phyloP scores from a whole-genome alignment of 2,797 vertebrate species.

The Iguana delicatissima region DNA sequence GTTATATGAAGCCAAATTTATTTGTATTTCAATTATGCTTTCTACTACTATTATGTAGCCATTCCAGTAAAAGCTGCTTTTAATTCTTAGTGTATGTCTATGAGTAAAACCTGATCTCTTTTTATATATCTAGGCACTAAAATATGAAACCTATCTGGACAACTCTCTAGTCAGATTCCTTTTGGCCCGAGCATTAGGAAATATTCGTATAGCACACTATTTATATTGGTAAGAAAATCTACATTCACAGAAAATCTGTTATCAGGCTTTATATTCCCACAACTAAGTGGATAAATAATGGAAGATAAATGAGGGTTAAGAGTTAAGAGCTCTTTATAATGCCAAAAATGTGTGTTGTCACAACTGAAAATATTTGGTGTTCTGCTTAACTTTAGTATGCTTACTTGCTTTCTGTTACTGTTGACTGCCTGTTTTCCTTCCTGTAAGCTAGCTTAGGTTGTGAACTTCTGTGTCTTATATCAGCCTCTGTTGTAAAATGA shows the following conservation, averaged over 20 bases:
- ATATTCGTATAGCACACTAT: slow-evolving; percentile 91
- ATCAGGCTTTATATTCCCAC: not conserved
- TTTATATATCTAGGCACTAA: slow-evolving; percentile 87
- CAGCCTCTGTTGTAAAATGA: not conserved
- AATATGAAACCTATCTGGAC: slow-evolving; percentile 94
- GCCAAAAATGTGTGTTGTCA: not conserved
- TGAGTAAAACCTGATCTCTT: slow-evolving; percentile 20
- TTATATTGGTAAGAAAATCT: slow-evolving; percentile 91
- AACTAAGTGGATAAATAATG: not conserved
- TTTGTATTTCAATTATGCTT: not conserved
- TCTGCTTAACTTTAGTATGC: not conserved
- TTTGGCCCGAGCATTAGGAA: slow-evolving; percentile 91
- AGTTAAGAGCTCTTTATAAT: not conserved
- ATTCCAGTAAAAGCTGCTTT: not conserved
- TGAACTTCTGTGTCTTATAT: not conserved
- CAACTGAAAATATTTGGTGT: not conserved
- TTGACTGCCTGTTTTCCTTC: not conserved
- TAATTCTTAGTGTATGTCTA: slow-evolving; percentile 25
- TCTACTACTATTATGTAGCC: not conserved
- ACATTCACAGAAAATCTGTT: not conserved
- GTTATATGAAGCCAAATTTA: not conserved
- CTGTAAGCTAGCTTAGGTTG: not conserved
- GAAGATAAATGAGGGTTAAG: not conserved
- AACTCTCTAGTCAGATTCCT: slow-evolving; percentile 91
- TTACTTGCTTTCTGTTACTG: not conserved